Evolutionary conservation across 2,888 invertebrate species (phyloP), one percentile per base, ranked within the genome.

Genomic region (Euclidia mi): DNA sequence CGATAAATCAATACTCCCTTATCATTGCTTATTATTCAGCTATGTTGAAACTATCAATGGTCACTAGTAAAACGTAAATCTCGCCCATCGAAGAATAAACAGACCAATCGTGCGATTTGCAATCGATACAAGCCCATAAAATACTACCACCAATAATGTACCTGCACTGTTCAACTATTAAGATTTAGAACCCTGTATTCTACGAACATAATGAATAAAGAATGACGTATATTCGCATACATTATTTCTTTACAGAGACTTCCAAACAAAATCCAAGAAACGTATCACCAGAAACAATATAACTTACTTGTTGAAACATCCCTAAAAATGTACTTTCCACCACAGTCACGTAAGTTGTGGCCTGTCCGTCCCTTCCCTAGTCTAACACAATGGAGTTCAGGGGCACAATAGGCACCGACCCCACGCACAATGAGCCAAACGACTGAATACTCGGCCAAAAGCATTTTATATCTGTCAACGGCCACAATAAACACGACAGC

Each of bases 401-500:
- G 20, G 41, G 20, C 3, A 25, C 46, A 46, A 47, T 51, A 42
- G 42, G 17, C 52, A 10, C 12, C 29, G 25, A 44, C 40, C 34
- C 31, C 29, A 47, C 34, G 43, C 29, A 35, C 48, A 44, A 53
- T 48, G 29, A 41, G 41, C 58, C 61, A 56, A 64, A 66, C 62
- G 37, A 56, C 51, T 57, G 56, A 58, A 64, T 59, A 57, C 53
- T 61, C 68, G 56, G 62, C 74, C 77, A 70, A 76, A 79, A 78
- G 64, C 78, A 69, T 75, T 82, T 78, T 78, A 81, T 80, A 79
- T 76, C 76, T 74, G 64, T 64, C 76, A 78, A 77, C 77, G 68
- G 59, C 63, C 71, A 84, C 82, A 84, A 86, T 86, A 87, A 83
- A 86, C 79, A 77, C 74, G 80, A 83, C 84, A 81, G 79, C 82